Evolutionary conservation across 2,888 invertebrate genomes (phyloP).

Genomic region (Orgyia antiqua): DNA sequence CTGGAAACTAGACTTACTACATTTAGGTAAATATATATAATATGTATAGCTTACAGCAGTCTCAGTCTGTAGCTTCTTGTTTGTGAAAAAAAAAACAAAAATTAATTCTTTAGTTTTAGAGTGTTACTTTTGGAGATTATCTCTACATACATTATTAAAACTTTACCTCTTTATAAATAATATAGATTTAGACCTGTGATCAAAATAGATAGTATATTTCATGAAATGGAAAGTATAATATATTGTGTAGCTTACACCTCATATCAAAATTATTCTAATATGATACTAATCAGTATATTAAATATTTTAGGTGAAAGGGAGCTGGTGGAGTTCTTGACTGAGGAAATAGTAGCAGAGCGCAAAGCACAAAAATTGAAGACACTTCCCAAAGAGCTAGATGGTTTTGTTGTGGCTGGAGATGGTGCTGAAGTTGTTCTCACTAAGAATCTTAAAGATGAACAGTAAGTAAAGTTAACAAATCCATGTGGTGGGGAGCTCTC

Average conservation of each 20-base stretch:
- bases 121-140: too few species aligned
- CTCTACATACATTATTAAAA: too few species aligned
- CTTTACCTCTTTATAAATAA: not conserved
- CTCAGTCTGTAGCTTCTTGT: too few species aligned
- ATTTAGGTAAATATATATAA: too few species aligned
- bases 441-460: slow-evolving; percentile 84
- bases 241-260: too few species aligned
- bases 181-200: not conserved
- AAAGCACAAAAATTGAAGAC: slow-evolving; percentile 87
- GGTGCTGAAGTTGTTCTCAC: slow-evolving; percentile 91
- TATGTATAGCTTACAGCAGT: too few species aligned
- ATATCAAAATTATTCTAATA: too few species aligned
- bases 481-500: too few species aligned
- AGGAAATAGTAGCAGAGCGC: slow-evolving; percentile 95
- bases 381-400: slow-evolving; percentile 87
- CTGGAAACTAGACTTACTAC: too few species aligned
- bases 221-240: too few species aligned
- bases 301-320: slow-evolving; percentile 85
- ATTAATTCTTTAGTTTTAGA: not conserved
- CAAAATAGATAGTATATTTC: too few species aligned
- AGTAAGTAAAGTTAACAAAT: slow-evolving; percentile 64
- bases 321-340: slow-evolving; percentile 92
- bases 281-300: too few species aligned
- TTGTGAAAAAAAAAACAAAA: not conserved
- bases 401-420: slow-evolving; percentile 87